Percentiles rank a stretch among this genome's conserved stretches.
Conservation (phyloP, 2,113 vertebrate genomes). For the Hepsetus odoe region DNA sequence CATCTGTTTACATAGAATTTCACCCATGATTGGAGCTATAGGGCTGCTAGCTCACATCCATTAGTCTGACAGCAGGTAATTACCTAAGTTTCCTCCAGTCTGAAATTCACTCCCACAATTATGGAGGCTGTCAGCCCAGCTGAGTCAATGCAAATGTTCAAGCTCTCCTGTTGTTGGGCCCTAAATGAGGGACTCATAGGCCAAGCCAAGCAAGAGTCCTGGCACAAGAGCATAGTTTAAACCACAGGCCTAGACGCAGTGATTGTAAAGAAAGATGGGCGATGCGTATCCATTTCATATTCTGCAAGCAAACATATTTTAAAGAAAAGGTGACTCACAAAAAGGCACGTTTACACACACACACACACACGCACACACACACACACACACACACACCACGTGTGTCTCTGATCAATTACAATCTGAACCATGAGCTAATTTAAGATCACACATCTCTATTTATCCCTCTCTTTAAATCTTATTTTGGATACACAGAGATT, state of each 20-base stretch:
- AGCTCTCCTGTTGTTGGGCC: background rate
- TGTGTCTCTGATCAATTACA: no score
- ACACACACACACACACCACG: no score
- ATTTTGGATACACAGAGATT: no score
- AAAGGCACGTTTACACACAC: no score
- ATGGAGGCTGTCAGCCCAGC: slow-evolving; percentile 22
- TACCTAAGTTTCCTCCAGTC: slow-evolving; percentile 48
- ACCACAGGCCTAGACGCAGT: background rate
- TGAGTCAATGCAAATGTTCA: slow-evolving; percentile 27
- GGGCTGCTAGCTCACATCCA: slow-evolving; percentile 30
- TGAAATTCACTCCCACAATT: slow-evolving; percentile 50
- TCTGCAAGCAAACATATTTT: no score
- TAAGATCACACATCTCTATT: no score
- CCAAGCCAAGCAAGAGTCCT: background rate
- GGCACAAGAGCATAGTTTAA: background rate
- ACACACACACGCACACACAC: no score
- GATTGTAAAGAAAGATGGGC: background rate
- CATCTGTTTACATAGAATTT: slow-evolving; percentile 51
- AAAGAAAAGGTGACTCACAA: no score
- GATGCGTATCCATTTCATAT: background rate
- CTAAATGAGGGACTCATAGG: slow-evolving; percentile 15
- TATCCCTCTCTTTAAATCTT: no score
- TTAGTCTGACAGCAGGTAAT: slow-evolving; percentile 56
- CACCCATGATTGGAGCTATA: slow-evolving; percentile 46
- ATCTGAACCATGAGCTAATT: no score